A percentile compares a stretch with the other conserved stretches of the same genome.
Conservation (phyloP, 2,888 invertebrate genomes). For the Limenitis camilla region DNA sequence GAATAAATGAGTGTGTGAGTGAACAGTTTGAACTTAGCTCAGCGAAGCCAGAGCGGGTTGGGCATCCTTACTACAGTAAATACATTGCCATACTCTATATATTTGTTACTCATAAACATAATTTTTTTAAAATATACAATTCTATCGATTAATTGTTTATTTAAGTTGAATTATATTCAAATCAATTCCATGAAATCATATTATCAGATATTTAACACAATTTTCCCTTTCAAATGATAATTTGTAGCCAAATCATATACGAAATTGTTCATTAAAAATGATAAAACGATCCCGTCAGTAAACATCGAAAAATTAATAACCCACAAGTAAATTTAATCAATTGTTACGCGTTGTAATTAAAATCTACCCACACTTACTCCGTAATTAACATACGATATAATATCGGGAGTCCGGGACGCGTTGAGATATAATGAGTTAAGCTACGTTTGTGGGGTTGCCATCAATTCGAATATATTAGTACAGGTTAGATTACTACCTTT, state of each 20-base stretch:
- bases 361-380: constrained; percentile 19
- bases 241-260: neutral
- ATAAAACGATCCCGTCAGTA: constrained; percentile 6
- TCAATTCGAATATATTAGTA: neutral
- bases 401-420: constrained; percentile 8
- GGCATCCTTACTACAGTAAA: no score
- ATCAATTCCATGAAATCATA: no score
- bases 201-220: no score
- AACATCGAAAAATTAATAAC: constrained; percentile 22
- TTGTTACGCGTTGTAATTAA: constrained; percentile 24
- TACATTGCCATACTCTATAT: no score
- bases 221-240: no score
- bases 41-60: no score
- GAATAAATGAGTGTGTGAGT: no score
- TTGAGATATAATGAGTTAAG: constrained; percentile 4
- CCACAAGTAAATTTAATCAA: constrained; percentile 23
- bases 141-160: no score
- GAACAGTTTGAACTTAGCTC: no score
- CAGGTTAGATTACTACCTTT: neutral
- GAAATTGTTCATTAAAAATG: neutral
- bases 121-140: no score
- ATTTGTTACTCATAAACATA: no score
- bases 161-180: no score
- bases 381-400: constrained; percentile 24
- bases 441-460: constrained; percentile 2